Conservation (phyloP, 2,888 invertebrate genomes). For the Odontocerum albicorne region DNA sequence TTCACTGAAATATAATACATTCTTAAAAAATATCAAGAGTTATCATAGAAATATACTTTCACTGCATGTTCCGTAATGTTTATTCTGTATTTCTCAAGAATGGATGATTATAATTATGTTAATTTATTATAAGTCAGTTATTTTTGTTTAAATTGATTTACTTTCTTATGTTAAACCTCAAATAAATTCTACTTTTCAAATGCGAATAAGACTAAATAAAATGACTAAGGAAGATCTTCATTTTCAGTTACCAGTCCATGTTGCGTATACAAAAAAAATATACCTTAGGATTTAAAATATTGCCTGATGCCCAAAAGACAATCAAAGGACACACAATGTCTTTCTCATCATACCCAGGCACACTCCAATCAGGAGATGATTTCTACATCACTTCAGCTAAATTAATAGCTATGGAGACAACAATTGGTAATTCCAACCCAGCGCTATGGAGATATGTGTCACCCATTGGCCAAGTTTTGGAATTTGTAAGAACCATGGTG, state of each 20-base stretch:
- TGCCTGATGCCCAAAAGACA: constrained; percentile 39
- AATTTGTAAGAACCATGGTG: constrained; percentile 65
- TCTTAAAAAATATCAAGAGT: no score
- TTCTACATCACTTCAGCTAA: constrained; percentile 64
- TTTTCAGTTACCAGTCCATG: constrained; percentile 64
- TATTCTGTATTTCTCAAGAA: no score
- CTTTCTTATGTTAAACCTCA: no score
- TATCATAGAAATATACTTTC: no score
- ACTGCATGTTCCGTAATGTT: no score
- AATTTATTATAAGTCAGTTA: no score
- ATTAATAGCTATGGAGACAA: constrained; percentile 66
- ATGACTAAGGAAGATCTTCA: no score
- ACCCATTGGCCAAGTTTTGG: constrained; percentile 57
- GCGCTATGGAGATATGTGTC: constrained; percentile 58
- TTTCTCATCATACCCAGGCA: constrained; percentile 65
- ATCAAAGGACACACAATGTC: constrained; percentile 62
- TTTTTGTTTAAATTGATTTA: no score
- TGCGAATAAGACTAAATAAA: no score
- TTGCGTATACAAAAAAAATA: constrained; percentile 69
- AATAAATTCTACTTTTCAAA: no score
- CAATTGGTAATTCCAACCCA: constrained; percentile 67
- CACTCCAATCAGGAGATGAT: constrained; percentile 61
- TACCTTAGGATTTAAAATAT: constrained; percentile 53
- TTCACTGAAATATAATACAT: no score
- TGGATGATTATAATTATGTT: no score